phyloP scores from a whole-genome alignment of 2,113 vertebrate species.

The Hoplias malabaricus region DNA sequence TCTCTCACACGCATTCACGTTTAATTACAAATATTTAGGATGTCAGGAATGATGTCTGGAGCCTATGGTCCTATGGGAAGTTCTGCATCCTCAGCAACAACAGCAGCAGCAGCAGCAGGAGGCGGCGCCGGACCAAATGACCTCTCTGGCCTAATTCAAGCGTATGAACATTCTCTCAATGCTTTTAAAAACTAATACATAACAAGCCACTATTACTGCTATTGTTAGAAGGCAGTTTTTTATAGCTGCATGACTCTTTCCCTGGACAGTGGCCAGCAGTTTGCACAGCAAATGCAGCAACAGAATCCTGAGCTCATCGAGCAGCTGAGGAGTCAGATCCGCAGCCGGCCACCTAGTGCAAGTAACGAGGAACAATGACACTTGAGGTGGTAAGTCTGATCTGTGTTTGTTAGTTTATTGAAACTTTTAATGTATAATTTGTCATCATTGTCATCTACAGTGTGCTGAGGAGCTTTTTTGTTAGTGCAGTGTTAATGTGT shows the following conservation, averaged over 20 bases:
- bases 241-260: background rate
- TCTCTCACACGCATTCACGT: background rate
- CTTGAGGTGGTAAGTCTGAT: constrained; percentile 10
- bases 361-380: constrained; percentile 85
- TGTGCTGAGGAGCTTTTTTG: too few relatives aligned
- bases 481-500: too few relatives aligned
- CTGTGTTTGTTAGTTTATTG: background rate
- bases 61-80: constrained; percentile 73
- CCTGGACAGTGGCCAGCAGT: constrained; percentile 86
- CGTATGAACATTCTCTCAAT: constrained; percentile 75
- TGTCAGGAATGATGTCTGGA: constrained; percentile 95
- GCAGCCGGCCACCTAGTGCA: constrained; percentile 88
- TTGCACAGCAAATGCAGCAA: constrained; percentile 96
- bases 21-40: constrained; percentile 66
- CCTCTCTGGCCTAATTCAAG: constrained; percentile 91
- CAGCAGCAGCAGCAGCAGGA: background rate
- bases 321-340: constrained; percentile 89
- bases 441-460: background rate
- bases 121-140: constrained; percentile 67
- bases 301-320: constrained; percentile 95
- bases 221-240: background rate
- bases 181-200: background rate
- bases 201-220: background rate
- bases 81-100: background rate
- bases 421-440: background rate